Base-by-base conservation (phyloP, 2,888 invertebrate species). In the Amiota mariae region DNA sequence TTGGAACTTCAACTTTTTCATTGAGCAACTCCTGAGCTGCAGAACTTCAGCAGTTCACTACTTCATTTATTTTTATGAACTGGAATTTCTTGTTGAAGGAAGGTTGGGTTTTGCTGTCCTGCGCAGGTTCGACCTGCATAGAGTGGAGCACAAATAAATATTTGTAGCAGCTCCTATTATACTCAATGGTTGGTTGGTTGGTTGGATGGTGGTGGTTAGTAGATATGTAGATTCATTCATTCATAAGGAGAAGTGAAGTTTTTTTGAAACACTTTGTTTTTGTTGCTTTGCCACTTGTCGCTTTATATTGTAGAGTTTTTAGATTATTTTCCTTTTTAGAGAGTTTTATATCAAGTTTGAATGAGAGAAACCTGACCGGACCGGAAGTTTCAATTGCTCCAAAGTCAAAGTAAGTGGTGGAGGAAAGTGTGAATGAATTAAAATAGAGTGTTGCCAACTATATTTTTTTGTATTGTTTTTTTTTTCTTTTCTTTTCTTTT, bases 1-100 rank as follows among this genome's bases (percentile, higher is more conserved):
- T 61, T 70, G 46, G 68, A 75, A 77, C 59, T 46, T 73, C 76
- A 85, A 80, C 85, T 79, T 82, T 85, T 84, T 84, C 83, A 84
- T 84, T 84, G 80, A 84, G 78, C 73, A 83, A 82, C 82, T 85
- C 70, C 72, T n/a, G 75, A 10, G 20, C 20, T 20, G 18, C n/a
- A 59, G 18, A 15, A 15, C 59, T 59, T 20, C 59, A 59, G 12
- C 59, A 59, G 12, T 66, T 72, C 76, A 72, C 76, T 77, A 85
- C 83, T 81, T 77, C 76, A 77, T 76, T 78, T 36, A 36, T 36
- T 36, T 36, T 36, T 36, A 36, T 36, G 36, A 36, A 36, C 36
- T 36, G 36, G 6, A 24, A 24, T 36, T 36, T 36, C 6, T 36
- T 36, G 2, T 24, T 24, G 24, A 24, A 24, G 24, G 24, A 24